phyloP scores from a whole-genome alignment of 1,140 invertebrate species.

The Drosophila kohkoa region DNA sequence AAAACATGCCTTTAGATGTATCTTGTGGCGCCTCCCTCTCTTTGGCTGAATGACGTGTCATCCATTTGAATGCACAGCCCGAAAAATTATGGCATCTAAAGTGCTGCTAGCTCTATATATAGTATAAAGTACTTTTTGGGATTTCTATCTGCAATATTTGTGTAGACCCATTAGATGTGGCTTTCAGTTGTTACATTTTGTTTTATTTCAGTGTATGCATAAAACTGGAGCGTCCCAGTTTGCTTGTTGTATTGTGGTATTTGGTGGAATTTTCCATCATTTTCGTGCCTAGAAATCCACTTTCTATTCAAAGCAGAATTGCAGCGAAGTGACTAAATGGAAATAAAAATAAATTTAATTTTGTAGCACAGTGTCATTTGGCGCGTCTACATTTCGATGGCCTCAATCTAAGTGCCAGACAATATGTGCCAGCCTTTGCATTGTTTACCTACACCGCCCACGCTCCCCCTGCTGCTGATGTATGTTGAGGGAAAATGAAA shows the following conservation, averaged over 20 bases:
- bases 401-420: constrained; percentile 47
- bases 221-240: constrained; percentile 44
- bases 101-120: constrained; percentile 4
- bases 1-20: constrained; percentile 31
- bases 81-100: constrained; percentile 43
- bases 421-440: constrained; percentile 1
- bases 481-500: constrained; percentile 54
- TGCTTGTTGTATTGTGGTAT: not conserved
- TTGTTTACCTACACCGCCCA: constrained; percentile 11
- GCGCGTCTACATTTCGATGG: constrained; percentile 42
- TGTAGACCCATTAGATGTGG: constrained; percentile 63
- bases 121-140: not conserved
- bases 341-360: constrained; percentile 58
- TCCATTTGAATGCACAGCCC: constrained; percentile 66
- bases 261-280: constrained; percentile 25
- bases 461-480: not conserved
- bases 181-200: constrained; percentile 57
- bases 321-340: constrained; percentile 29
- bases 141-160: constrained; percentile 47
- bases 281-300: constrained; percentile 7
- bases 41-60: constrained; percentile 57
- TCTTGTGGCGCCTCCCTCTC: constrained; percentile 20
- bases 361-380: constrained; percentile 49
- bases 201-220: constrained; percentile 55
- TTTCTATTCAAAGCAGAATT: constrained; percentile 20